Conservation (phyloP, 1,140 invertebrate species). For the Tigriopus japonicus region DNA sequence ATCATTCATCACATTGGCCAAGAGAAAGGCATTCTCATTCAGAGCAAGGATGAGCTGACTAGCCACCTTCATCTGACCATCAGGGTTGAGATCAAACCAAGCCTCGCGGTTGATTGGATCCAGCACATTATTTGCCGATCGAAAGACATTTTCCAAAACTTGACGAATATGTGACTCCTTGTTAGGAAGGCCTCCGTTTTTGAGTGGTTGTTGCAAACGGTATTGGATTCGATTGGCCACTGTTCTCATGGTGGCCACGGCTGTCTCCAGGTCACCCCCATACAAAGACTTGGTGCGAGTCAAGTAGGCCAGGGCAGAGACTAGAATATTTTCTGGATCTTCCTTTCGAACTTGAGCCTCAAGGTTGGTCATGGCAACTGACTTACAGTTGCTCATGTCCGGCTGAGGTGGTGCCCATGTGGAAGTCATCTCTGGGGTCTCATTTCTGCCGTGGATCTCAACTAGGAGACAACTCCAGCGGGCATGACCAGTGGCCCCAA, state of each 20-base stretch:
- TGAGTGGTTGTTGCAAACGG: conserved; percentile 37
- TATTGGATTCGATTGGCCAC: conserved; percentile 57
- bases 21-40: conserved; percentile 73
- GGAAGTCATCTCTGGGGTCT: neutral
- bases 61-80: conserved; percentile 45
- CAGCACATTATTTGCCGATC: conserved; percentile 68
- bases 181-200: conserved; percentile 38
- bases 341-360: conserved; percentile 54
- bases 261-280: conserved; percentile 76
- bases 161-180: conserved; percentile 64
- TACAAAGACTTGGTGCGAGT: conserved; percentile 69
- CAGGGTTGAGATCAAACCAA: conserved; percentile 51
- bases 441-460: neutral
- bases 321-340: conserved; percentile 45
- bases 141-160: conserved; percentile 57
- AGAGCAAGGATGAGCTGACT: conserved; percentile 62
- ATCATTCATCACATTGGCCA: conserved; percentile 36
- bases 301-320: conserved; percentile 32
- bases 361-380: conserved; percentile 65
- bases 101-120: conserved; percentile 56
- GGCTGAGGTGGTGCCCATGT: conserved; percentile 43
- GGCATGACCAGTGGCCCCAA: conserved; percentile 61
- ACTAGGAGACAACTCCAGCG: conserved; percentile 43
- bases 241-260: conserved; percentile 67
- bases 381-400: conserved; percentile 74